phyloP scores from a whole-genome alignment of 2,797 vertebrate genomes.

The Lateolabrax maculatus region DNA sequence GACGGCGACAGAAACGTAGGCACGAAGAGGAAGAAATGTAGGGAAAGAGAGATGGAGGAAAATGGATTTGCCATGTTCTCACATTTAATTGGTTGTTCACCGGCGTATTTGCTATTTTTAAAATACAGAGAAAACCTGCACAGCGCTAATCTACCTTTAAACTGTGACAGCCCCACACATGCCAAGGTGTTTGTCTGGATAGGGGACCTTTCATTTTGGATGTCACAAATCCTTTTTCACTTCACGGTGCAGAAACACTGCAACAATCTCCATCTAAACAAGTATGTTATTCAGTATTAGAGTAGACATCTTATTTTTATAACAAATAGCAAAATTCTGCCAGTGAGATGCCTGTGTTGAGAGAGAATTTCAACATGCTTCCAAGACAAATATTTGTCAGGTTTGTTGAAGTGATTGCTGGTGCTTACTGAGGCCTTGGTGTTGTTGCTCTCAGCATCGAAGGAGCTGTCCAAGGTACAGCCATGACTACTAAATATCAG shows the following conservation, averaged over 20 bases:
- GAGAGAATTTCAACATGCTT: conserved; percentile 23
- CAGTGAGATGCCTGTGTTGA: not conserved
- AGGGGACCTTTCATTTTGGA: conserved; percentile 26
- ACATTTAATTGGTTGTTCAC: conserved; percentile 53
- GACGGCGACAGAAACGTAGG: conserved; percentile 28
- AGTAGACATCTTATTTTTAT: conserved; percentile 20
- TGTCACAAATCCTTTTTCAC: conserved; percentile 41
- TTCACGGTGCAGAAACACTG: conserved; percentile 15
- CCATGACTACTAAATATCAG: conserved; percentile 27
- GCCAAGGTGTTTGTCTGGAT: conserved; percentile 36
- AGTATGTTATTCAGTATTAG: conserved; percentile 28
- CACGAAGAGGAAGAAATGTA: conserved; percentile 1
- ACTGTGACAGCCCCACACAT: conserved; percentile 33
- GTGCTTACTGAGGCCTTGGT: not conserved
- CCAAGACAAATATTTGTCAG: conserved; percentile 12
- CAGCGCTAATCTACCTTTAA: conserved; percentile 47
- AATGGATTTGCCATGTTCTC: conserved; percentile 32
- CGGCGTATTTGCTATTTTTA: conserved; percentile 40
- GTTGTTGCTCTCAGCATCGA: conserved; percentile 25
- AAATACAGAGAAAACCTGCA: conserved; percentile 27
- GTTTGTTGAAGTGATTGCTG: conserved; percentile 9
- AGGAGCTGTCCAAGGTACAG: conserved; percentile 56
- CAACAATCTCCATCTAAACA: conserved; percentile 33
- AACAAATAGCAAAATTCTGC: conserved; percentile 2
- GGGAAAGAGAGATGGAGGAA: conserved; percentile 7